A percentile compares a stretch with the other conserved stretches of the same genome.
Evolutionary conservation across 2,888 invertebrate genomes (phyloP).

Genomic region (Patella caerulea): DNA sequence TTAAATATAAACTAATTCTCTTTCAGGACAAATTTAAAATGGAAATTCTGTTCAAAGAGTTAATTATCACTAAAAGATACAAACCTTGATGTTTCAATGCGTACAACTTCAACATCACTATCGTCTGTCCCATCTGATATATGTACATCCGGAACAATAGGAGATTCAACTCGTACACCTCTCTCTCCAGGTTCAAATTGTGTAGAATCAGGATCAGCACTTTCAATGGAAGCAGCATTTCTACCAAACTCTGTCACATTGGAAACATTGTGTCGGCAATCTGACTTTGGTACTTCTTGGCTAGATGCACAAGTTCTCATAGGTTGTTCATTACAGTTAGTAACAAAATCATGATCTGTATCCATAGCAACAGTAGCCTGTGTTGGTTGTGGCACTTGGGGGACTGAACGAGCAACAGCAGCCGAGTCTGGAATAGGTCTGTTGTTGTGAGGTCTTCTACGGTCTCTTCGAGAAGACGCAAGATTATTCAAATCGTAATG

Average conservation of each 20-base stretch:
- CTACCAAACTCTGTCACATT: background rate
- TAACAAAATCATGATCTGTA: background rate
- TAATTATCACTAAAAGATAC: constrained; percentile 2
- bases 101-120: constrained; percentile 73
- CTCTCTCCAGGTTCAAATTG: constrained; percentile 21
- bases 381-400: constrained; percentile 2
- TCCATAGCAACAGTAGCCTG: constrained; percentile 4
- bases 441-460: background rate
- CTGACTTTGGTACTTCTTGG: background rate
- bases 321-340: background rate
- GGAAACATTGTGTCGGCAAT: background rate
- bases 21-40: no score
- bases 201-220: constrained; percentile 19
- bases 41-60: background rate
- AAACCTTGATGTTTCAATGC: constrained; percentile 59
- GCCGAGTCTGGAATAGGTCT: constrained; percentile 1
- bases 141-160: constrained; percentile 62
- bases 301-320: background rate
- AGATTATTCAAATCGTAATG: background rate
- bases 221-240: background rate
- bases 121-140: constrained; percentile 74
- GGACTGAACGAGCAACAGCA: background rate
- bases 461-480: background rate
- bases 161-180: constrained; percentile 37
- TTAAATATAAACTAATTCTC: no score